Evolutionary conservation across 2,797 vertebrate genomes (phyloP).

Genomic region (Sebastes steindachneri): DNA sequence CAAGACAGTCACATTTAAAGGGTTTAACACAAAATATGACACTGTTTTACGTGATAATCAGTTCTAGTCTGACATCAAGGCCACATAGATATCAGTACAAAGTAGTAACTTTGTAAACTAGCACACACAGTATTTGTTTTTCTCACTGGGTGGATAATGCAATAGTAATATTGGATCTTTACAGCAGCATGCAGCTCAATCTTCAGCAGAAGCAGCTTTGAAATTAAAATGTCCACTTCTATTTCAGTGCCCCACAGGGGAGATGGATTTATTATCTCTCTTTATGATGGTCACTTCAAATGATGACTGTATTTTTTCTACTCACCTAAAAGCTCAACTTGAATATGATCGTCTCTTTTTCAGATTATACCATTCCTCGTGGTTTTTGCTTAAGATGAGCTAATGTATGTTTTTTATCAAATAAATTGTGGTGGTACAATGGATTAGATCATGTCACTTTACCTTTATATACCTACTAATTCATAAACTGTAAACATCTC

Average conservation of each 20-base stretch:
- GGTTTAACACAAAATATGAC: neutral
- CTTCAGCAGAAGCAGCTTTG: conserved; percentile 13
- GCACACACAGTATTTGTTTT: conserved; percentile 4
- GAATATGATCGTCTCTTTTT: conserved; percentile 22
- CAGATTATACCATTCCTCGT: neutral
- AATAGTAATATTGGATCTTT: neutral
- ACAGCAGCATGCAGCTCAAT: conserved; percentile 13
- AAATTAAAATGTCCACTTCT: conserved; percentile 31
- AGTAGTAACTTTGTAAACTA: conserved; percentile 5
- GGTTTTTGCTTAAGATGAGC: conserved; percentile 5
- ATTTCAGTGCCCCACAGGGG: neutral
- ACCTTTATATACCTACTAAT: neutral
- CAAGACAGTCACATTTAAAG: conserved; percentile 6
- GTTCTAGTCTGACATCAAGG: conserved; percentile 7
- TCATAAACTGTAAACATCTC: neutral
- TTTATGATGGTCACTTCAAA: conserved; percentile 29
- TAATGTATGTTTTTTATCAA: conserved; percentile 9
- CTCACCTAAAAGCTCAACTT: conserved; percentile 26
- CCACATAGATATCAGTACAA: neutral
- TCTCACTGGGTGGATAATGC: neutral
- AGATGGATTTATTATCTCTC: neutral
- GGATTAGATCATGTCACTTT: neutral
- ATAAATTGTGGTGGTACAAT: neutral
- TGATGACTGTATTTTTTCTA: neutral
- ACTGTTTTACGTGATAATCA: conserved; percentile 5